Conservation (phyloP, 2,797 vertebrate species). For the Bovichtus diacanthus region DNA sequence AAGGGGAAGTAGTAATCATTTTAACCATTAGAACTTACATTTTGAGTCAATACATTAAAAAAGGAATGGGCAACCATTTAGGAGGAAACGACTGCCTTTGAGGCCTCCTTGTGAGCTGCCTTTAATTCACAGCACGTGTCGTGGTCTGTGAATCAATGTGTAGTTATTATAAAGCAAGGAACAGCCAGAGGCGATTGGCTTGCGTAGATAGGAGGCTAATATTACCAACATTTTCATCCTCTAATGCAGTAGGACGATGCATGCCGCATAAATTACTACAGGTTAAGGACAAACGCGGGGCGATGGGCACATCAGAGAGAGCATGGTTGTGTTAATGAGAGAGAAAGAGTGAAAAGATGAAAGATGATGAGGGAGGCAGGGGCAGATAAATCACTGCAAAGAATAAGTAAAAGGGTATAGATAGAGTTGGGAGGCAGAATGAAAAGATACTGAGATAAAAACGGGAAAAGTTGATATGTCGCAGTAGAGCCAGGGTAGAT, state of each 20-base stretch:
- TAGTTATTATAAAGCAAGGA: slow-evolving; percentile 57
- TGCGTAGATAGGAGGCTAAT: slow-evolving; percentile 51
- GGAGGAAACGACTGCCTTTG: slow-evolving; percentile 8
- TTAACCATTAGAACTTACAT: not conserved
- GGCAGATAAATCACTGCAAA: slow-evolving; percentile 19
- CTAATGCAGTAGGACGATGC: slow-evolving; percentile 36
- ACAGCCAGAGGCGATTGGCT: slow-evolving; percentile 48
- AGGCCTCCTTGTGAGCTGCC: slow-evolving; percentile 30
- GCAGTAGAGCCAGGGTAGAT: slow-evolving; percentile 35
- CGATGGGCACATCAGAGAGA: slow-evolving; percentile 34
- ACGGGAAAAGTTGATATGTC: slow-evolving; percentile 37
- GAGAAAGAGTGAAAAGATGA: slow-evolving; percentile 42
- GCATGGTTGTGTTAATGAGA: slow-evolving; percentile 44
- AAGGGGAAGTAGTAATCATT: not conserved
- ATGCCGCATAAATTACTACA: slow-evolving; percentile 53
- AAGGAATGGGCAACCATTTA: not conserved
- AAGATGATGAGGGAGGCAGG: slow-evolving; percentile 35
- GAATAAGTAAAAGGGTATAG: slow-evolving; percentile 18
- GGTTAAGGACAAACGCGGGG: slow-evolving; percentile 46
- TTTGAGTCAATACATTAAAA: slow-evolving; percentile 2
- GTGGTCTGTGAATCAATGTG: slow-evolving; percentile 47
- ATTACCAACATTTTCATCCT: slow-evolving; percentile 54
- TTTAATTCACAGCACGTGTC: slow-evolving; percentile 53
- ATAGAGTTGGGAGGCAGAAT: slow-evolving; percentile 32
- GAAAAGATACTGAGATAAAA: slow-evolving; percentile 51